Percentiles rank a stretch among this genome's conserved stretches.
Conservation (phyloP, 2,888 invertebrate genomes). For the Cremastinae sp. region DNA sequence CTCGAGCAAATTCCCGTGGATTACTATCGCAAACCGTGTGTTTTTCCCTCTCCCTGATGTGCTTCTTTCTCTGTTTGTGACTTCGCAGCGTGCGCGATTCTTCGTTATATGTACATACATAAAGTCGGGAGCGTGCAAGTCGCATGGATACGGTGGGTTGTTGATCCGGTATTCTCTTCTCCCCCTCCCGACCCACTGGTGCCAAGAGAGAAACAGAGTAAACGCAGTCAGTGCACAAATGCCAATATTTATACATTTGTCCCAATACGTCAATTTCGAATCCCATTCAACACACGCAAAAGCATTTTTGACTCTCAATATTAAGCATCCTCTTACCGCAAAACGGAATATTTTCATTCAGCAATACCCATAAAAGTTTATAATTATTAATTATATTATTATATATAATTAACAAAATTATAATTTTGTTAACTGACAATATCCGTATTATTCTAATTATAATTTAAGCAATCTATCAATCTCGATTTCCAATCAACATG, state of each 20-base stretch:
- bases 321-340: too few species aligned
- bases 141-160: slow-evolving; percentile 47
- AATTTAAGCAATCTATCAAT: too few species aligned
- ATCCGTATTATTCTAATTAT: too few species aligned
- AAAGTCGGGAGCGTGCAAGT: slow-evolving; percentile 34
- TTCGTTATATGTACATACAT: slow-evolving; percentile 16
- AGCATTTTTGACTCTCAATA: too few species aligned
- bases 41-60: slow-evolving; percentile 17
- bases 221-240: neutral
- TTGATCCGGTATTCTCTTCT: slow-evolving; percentile 42
- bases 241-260: slow-evolving; percentile 16
- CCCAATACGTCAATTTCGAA: slow-evolving; percentile 12
- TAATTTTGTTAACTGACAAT: too few species aligned
- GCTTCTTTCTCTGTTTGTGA: slow-evolving; percentile 4
- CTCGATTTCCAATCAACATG: too few species aligned
- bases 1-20: slow-evolving; percentile 49
- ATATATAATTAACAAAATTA: too few species aligned
- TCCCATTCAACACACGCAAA: neutral
- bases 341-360: too few species aligned
- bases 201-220: neutral
- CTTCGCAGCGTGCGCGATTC: slow-evolving; percentile 7
- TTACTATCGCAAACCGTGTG: slow-evolving; percentile 30
- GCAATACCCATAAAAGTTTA: too few species aligned
- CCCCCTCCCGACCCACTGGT: neutral
- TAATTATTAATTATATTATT: too few species aligned